Evolutionary conservation across 2,113 vertebrate species (phyloP), one percentile per base, ranked within the genome.

Genomic region (Dryoscopus gambensis): DNA sequence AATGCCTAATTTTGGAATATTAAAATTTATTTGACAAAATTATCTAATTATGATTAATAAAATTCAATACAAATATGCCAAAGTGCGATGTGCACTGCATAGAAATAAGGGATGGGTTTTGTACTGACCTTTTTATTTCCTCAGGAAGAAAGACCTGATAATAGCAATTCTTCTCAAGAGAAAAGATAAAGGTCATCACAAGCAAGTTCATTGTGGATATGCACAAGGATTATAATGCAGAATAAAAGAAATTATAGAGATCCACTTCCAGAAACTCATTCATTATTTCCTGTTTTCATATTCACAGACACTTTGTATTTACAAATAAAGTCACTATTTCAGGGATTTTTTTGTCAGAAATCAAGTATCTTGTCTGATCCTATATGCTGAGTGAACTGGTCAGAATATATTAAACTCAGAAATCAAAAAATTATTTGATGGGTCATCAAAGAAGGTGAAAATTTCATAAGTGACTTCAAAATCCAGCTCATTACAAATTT

Each of bases 131-230:
- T 96, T 97, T 87, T 92, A 88, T 78, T 84, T 95, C 64, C 40
- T 93, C 37, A 40, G 86, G 59, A 87, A 96, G 62, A 83, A 89
- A 94, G 74, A 76, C 69, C 40, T 57, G 67, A 77, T 95, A 95
- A 95, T 33, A 91, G 56, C 47, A 84, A 92, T 92, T 94, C 64
- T 96, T 89, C 94, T 96, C 84, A 81, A 90, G 89, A 96, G 86
- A 76, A 81, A 87, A 96, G 68, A 92, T 93, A 91, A 97, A 97
- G 93, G 95, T 96, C 95, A 96, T 65, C 87, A 84, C 30, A 84
- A 95, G 76, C 78, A 95, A 92, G 87, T 75, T 95, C 46, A 40
- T 70, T 0, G 9, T 93, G 62, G 94, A 76, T 81, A 88, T 67
- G 83, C 70, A 90, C 73, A 92, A 81, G 71, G 22, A 94, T 94